Conservation (phyloP, 1,140 invertebrate genomes). For the Cotesia typhae region DNA sequence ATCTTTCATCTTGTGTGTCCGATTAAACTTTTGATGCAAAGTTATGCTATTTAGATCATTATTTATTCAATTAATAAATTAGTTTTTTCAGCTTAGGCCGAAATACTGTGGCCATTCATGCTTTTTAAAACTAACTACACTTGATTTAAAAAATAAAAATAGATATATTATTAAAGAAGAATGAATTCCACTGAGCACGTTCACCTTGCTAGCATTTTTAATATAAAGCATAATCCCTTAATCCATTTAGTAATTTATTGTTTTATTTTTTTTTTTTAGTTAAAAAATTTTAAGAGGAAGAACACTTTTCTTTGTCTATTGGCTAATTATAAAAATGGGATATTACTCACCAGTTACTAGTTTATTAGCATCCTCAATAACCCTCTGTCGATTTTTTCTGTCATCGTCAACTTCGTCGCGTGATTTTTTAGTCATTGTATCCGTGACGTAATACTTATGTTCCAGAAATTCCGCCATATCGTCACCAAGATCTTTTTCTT, state of each 20-base stretch:
- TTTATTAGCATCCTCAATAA: conserved; percentile 61
- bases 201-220: conserved; percentile 29
- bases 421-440: conserved; percentile 59
- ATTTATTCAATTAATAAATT: neutral
- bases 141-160: conserved; percentile 21
- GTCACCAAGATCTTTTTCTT: conserved; percentile 64
- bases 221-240: conserved; percentile 61
- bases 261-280: conserved; percentile 10
- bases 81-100: conserved; percentile 17
- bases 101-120: conserved; percentile 32
- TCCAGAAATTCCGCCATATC: conserved; percentile 63
- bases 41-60: neutral
- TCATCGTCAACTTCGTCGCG: conserved; percentile 56
- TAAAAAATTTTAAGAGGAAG: conserved; percentile 8
- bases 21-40: neutral
- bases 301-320: conserved; percentile 5
- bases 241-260: conserved; percentile 46
- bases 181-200: conserved; percentile 11
- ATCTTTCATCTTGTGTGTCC: conserved; percentile 13
- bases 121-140: conserved; percentile 15
- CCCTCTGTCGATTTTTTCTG: conserved; percentile 59
- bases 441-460: conserved; percentile 57
- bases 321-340: neutral
- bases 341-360: conserved; percentile 62
- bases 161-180: conserved; percentile 27